Base-by-base conservation (phyloP, 2,888 invertebrate genomes). In the Calephelis perditalis region DNA sequence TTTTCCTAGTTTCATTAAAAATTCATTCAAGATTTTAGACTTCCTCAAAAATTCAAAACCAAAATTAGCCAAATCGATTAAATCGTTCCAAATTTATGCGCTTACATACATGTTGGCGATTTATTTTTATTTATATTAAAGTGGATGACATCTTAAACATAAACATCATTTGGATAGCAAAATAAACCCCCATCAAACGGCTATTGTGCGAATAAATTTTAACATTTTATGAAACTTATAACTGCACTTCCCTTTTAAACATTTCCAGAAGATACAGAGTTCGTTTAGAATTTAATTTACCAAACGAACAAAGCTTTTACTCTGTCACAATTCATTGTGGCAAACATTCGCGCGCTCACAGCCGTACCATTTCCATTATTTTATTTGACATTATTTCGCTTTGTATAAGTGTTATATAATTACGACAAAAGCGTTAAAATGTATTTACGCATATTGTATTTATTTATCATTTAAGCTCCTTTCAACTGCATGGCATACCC, bases 231-330 rank as follows among this genome's bases (percentile, higher is more conserved):
- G 63, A 62, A 62, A 65, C 60, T 72, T 69, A 71, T 70, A 68
- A 66, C 63, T 68, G 65, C 68, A 67, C 62, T 64, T 67, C 70
- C 70, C 73, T 72, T 72, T 76, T 74, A 76, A 75, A 68, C 68
- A 67, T 74, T 77, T 73, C 67, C 67, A 72, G 68, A 69, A 70
- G 71, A 74, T 73, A 74, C 71, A 65, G 65, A 73, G 71, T 76
- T 71, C 68, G 73, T 77, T 79, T 73, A 74, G 70, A 79, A 80
- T 82, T 81, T 71, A 76, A 82, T 82, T 79, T 81, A 73, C 73
- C 67, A 73, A 75, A 78, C 76, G 73, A 77, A 79, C 78, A 78
- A 82, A 81, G 81, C 81, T 84, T 83, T 84, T 82, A 80, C 72
- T 71, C 71, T 76, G 77, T 81, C 83, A 79, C 79, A 80, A 78